phyloP scores from a whole-genome alignment of 53 echinoderm and acorn worm genomes.

The Holothuria scabra region DNA sequence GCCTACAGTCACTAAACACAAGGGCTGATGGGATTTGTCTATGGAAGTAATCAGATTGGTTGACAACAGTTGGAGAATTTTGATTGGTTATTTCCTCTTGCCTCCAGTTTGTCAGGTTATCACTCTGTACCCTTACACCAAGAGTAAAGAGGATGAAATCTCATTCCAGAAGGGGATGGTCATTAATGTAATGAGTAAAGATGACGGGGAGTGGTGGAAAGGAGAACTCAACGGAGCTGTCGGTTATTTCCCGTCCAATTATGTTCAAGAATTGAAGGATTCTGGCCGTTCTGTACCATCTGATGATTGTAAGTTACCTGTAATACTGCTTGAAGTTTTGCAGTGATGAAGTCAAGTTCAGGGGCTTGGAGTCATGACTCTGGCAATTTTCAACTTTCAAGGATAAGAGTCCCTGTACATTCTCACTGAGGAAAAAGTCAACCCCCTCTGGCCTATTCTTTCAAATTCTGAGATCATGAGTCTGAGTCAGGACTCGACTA shows the following conservation, averaged over 20 bases:
- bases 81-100: constrained; percentile 5
- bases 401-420: too few species aligned
- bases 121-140: constrained; percentile 84
- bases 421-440: too few species aligned
- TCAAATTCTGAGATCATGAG: too few species aligned
- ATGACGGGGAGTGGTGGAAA: constrained; percentile 97
- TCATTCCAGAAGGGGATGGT: constrained; percentile 88
- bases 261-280: constrained; percentile 89
- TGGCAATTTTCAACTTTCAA: too few species aligned
- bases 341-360: too few species aligned
- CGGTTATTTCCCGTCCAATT: constrained; percentile 93
- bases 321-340: too few species aligned
- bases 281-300: constrained; percentile 52
- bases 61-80: neutral
- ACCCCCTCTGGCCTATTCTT: too few species aligned
- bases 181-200: constrained; percentile 83
- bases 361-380: too few species aligned
- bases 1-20: too few species aligned
- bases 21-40: too few species aligned
- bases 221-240: constrained; percentile 87
- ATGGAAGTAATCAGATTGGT: too few species aligned
- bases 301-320: constrained; percentile 65
- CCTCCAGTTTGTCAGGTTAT: constrained; percentile 87
- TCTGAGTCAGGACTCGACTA: too few species aligned
- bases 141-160: constrained; percentile 89